Evolutionary conservation across 2,113 vertebrate species (phyloP).

Genomic region (Anarrhichthys ocellatus): DNA sequence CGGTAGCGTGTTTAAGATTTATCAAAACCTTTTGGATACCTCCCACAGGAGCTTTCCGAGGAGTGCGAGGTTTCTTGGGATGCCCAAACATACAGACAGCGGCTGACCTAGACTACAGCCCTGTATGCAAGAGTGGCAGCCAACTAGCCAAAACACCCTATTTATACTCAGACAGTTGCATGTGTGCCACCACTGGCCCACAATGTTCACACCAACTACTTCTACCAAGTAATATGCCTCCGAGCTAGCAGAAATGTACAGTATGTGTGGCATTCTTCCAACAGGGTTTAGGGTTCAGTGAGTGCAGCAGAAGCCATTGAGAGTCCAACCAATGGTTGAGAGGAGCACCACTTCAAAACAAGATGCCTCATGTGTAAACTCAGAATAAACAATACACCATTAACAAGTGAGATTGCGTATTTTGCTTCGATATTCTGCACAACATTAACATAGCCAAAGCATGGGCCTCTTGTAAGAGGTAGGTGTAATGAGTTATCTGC

Average conservation of each 20-base stretch:
- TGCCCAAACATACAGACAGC: constrained; percentile 53
- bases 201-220: neutral
- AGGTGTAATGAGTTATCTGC: neutral
- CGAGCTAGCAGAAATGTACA: neutral
- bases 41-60: constrained; percentile 29
- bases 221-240: neutral
- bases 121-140: constrained; percentile 8
- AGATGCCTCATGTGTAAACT: constrained; percentile 13
- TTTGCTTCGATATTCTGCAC: neutral
- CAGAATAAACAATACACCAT: constrained; percentile 1
- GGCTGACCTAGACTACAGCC: neutral
- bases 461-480: neutral
- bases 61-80: constrained; percentile 9
- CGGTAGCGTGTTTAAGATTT: constrained; percentile 58
- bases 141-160: constrained; percentile 25
- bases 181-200: constrained; percentile 4
- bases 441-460: neutral
- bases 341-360: constrained; percentile 8
- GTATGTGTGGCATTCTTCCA: neutral
- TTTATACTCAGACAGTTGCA: constrained; percentile 10
- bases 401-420: neutral
- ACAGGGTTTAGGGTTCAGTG: constrained; percentile 9
- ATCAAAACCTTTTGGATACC: constrained; percentile 41
- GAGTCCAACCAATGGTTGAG: neutral
- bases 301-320: constrained; percentile 9